Percentiles rank a stretch among this genome's conserved stretches.
Conservation (phyloP, 2,888 invertebrate species). For the Chrysina gloriosa region DNA sequence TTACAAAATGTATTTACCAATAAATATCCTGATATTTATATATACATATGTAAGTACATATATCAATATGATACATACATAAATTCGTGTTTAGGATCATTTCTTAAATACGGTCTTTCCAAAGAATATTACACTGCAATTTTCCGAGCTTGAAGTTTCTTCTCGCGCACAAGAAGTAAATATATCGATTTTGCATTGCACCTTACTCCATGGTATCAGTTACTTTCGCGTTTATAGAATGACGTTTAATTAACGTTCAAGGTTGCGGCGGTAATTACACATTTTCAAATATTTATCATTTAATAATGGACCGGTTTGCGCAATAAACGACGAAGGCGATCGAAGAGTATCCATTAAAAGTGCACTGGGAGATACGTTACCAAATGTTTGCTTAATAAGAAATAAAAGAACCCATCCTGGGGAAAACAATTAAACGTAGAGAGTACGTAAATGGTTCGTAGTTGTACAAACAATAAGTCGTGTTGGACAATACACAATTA, state of each 20-base stretch:
- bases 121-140: too few species aligned
- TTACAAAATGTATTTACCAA: background rate
- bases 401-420: background rate
- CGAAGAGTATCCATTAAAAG: background rate
- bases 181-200: background rate
- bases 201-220: background rate
- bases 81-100: too few species aligned
- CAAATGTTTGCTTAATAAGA: background rate
- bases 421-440: too few species aligned
- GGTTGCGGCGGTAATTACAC: background rate
- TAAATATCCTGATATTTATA: too few species aligned
- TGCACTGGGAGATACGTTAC: background rate
- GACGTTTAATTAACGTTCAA: background rate
- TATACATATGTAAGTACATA: too few species aligned
- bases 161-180: too few species aligned
- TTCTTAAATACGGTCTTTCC: too few species aligned
- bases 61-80: too few species aligned
- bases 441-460: too few species aligned
- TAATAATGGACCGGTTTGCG: background rate
- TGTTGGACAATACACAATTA: too few species aligned
- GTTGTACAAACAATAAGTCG: too few species aligned
- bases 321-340: background rate
- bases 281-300: constrained; percentile 6
- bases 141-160: too few species aligned
- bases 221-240: background rate